These are phyloP conservation scores for Andrena haemorrhoa DNA, from an alignment of 2,888 invertebrate species.

Conservation along the genomic window DNA sequence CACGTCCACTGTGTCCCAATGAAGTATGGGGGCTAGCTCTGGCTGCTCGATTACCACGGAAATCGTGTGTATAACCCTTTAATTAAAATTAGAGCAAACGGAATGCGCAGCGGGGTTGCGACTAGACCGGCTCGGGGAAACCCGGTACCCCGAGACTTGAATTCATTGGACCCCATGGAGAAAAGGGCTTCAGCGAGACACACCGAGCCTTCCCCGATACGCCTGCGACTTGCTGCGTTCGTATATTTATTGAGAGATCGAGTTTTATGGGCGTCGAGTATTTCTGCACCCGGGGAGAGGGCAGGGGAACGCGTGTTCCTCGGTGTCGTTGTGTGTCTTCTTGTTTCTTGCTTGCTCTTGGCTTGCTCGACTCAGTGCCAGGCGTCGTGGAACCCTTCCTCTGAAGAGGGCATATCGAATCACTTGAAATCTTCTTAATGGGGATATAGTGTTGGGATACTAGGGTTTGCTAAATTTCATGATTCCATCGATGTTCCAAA, in stretches of 20 bases:
- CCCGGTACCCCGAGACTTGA: conserved; percentile 55
- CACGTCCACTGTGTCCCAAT: conserved; percentile 65
- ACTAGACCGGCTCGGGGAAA: conserved; percentile 70
- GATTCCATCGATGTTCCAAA: neutral
- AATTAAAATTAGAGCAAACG: conserved; percentile 82
- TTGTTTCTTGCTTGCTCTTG: conserved; percentile 3
- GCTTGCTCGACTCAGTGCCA: neutral
- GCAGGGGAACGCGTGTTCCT: conserved; percentile 5
- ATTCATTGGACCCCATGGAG: conserved; percentile 73
- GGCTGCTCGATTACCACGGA: conserved; percentile 70
- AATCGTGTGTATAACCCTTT: conserved; percentile 74
- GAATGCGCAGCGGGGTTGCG: conserved; percentile 77
- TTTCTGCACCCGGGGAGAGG: conserved; percentile 15
- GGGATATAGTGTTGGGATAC: neutral
- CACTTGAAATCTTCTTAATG: neutral
- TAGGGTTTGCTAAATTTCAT: neutral
- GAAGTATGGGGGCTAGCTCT: conserved; percentile 58
- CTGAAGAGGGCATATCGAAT: neutral
- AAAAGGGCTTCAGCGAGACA: conserved; percentile 38
- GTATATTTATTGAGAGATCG: conserved; percentile 71
- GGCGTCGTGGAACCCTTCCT: neutral
- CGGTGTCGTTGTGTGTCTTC: neutral
- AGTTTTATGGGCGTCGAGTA: conserved; percentile 62
- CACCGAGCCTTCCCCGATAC: conserved; percentile 27
- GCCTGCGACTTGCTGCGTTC: conserved; percentile 51